phyloP scores from a whole-genome alignment of 92 coral and sea anemone species.

The Plumapathes pennacea region DNA sequence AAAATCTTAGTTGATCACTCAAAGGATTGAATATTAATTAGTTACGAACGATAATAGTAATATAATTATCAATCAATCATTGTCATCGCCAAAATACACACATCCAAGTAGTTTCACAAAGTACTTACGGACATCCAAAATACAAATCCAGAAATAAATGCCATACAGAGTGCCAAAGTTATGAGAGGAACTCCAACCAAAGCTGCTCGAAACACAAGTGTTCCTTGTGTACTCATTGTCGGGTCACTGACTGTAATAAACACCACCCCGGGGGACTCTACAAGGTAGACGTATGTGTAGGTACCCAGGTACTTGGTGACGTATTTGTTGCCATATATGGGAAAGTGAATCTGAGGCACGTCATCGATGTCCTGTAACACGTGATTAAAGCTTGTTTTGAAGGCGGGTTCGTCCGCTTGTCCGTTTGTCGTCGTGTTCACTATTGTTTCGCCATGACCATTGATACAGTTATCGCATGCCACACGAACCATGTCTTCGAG shows the following conservation, averaged over 20 bases:
- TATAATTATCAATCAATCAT: no score
- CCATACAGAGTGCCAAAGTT: constrained; percentile 38
- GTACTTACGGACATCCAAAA: constrained; percentile 77
- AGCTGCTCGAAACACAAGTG: constrained; percentile 34
- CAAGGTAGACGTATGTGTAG: constrained; percentile 53
- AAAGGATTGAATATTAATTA: no score
- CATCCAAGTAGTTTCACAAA: no score
- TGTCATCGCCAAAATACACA: no score
- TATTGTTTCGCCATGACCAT: constrained; percentile 57
- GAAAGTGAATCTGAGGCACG: constrained; percentile 69
- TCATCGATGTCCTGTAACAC: constrained; percentile 52
- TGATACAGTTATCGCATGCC: constrained; percentile 67
- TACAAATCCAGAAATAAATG: constrained; percentile 61
- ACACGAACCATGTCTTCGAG: constrained; percentile 21
- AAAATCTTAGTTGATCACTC: no score
- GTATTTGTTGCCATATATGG: constrained; percentile 67
- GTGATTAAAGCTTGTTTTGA: constrained; percentile 25
- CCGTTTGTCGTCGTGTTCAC: constrained; percentile 31
- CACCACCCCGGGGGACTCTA: constrained; percentile 78
- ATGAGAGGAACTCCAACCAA: constrained; percentile 49
- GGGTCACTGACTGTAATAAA: constrained; percentile 59
- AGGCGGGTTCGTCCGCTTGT: constrained; percentile 22
- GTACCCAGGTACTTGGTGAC: constrained; percentile 54
- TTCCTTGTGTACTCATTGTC: constrained; percentile 18
- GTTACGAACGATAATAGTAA: no score